Percentiles rank a stretch among this genome's conserved stretches.
Conservation (phyloP, 2,113 vertebrate species). For the Tylochromis polylepis region DNA sequence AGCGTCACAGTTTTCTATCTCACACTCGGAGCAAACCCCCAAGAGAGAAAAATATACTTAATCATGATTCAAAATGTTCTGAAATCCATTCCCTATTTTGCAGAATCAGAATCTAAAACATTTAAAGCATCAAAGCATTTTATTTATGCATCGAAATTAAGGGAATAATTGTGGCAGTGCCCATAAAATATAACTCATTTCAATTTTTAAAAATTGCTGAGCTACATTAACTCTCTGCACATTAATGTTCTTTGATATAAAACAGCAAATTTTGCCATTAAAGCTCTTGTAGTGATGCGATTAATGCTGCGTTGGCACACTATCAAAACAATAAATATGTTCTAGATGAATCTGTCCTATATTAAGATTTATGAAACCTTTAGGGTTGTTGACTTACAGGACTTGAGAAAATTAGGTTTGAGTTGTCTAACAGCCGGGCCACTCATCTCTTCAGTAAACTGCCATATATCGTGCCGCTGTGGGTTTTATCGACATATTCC, state of each 20-base stretch:
- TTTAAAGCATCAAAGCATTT: background rate
- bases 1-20: background rate
- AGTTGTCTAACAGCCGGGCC: conserved; percentile 68
- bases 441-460: conserved; percentile 72
- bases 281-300: background rate
- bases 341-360: conserved; percentile 54
- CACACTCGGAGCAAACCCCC: background rate
- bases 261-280: conserved; percentile 1
- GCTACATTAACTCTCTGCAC: background rate
- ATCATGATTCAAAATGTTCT: background rate
- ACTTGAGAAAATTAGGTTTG: conserved; percentile 69
- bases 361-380: conserved; percentile 60
- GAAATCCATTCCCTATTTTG: background rate
- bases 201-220: background rate
- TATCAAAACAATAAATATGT: conserved; percentile 34
- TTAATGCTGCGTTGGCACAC: background rate
- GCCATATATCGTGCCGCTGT: conserved; percentile 61
- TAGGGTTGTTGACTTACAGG: conserved; percentile 67
- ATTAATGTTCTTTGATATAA: background rate
- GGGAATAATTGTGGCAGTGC: background rate
- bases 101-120: background rate
- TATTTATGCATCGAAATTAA: background rate
- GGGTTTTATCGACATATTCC: conserved; percentile 76
- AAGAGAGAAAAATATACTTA: background rate
- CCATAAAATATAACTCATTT: background rate